A percentile compares a stretch with the other conserved stretches of the same genome.
These are phyloP conservation scores for Sialis fuliginosa DNA, from an alignment of 2,888 invertebrate genomes.

Conservation along the genomic window DNA sequence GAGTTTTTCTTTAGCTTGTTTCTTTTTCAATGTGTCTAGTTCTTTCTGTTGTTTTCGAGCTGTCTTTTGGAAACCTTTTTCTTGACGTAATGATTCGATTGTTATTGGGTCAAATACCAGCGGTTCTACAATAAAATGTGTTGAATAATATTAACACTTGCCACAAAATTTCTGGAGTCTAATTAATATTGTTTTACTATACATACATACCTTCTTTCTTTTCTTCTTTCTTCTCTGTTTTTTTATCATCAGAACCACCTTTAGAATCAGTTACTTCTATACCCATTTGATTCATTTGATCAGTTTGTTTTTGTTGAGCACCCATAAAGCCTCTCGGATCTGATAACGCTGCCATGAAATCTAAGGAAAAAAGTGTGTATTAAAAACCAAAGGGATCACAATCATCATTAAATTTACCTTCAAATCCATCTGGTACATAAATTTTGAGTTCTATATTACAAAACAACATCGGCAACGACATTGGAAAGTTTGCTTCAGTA, in stretches of 20 bases:
- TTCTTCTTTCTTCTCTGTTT: slow-evolving; percentile 45
- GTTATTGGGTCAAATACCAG: slow-evolving; percentile 83
- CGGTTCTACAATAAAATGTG: slow-evolving; percentile 30
- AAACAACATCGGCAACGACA: slow-evolving; percentile 97
- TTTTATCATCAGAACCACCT: slow-evolving; percentile 37
- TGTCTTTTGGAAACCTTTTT: slow-evolving; percentile 84
- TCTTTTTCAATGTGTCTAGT: slow-evolving; percentile 75
- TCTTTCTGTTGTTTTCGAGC: slow-evolving; percentile 94
- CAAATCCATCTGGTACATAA: slow-evolving; percentile 97
- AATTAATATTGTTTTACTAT: neutral
- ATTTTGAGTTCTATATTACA: slow-evolving; percentile 98
- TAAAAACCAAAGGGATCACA: neutral
- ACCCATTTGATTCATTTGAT: slow-evolving; percentile 90
- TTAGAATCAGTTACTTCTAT: slow-evolving; percentile 43
- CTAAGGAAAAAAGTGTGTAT: slow-evolving; percentile 26
- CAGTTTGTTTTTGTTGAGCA: slow-evolving; percentile 68
- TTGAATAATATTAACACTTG: neutral
- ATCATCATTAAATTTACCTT: slow-evolving; percentile 36
- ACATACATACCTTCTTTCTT: slow-evolving; percentile 36
- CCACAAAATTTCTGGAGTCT: neutral
- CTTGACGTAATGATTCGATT: slow-evolving; percentile 66
- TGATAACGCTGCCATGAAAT: slow-evolving; percentile 94
- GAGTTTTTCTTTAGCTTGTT: slow-evolving; percentile 83
- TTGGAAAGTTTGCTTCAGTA: slow-evolving; percentile 97
- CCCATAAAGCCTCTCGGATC: slow-evolving; percentile 87